Percentiles rank a stretch among this genome's conserved stretches.
Evolutionary conservation across 2,888 invertebrate genomes (phyloP).

Genomic region (Stenichneumon culpator): DNA sequence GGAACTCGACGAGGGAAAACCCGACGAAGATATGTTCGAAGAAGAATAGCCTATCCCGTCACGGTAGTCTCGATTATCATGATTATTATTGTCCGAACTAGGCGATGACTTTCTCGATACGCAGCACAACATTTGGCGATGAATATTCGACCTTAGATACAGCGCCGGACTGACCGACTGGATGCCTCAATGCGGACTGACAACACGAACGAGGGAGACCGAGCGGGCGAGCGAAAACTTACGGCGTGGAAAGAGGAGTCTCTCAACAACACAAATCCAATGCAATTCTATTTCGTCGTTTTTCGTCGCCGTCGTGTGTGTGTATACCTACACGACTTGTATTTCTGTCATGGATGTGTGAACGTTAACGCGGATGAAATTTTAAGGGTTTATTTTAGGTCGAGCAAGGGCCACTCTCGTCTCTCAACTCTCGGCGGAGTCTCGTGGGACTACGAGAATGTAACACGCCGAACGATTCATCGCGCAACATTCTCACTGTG

Average conservation of each 20-base stretch:
- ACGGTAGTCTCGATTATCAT: slow-evolving; percentile 5
- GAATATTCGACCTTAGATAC: background rate
- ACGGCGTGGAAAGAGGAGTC: slow-evolving; percentile 52
- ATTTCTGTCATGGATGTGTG: background rate
- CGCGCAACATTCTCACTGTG: slow-evolving; percentile 3
- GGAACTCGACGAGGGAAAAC: slow-evolving; percentile 55
- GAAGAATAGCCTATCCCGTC: background rate
- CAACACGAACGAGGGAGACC: slow-evolving; percentile 31
- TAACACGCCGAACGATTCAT: background rate
- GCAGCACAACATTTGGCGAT: slow-evolving; percentile 79
- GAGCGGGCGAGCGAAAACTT: slow-evolving; percentile 37
- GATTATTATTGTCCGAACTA: slow-evolving; percentile 26
- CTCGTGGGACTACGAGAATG: background rate
- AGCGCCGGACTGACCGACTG: slow-evolving; percentile 28
- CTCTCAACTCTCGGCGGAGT: background rate
- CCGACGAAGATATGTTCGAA: slow-evolving; percentile 42
- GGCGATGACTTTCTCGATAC: slow-evolving; percentile 78
- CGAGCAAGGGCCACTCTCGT: slow-evolving; percentile 46
- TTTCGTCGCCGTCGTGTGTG: background rate
- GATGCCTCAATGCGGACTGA: slow-evolving; percentile 42
- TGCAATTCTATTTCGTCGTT: background rate
- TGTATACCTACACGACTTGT: background rate
- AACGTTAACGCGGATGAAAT: background rate
- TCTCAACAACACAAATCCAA: slow-evolving; percentile 45
- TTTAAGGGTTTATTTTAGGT: slow-evolving; percentile 61